Evolutionary conservation across 2,888 invertebrate species (phyloP), one percentile per base, ranked within the genome.

Genomic region (Mesorhabditis belari): DNA sequence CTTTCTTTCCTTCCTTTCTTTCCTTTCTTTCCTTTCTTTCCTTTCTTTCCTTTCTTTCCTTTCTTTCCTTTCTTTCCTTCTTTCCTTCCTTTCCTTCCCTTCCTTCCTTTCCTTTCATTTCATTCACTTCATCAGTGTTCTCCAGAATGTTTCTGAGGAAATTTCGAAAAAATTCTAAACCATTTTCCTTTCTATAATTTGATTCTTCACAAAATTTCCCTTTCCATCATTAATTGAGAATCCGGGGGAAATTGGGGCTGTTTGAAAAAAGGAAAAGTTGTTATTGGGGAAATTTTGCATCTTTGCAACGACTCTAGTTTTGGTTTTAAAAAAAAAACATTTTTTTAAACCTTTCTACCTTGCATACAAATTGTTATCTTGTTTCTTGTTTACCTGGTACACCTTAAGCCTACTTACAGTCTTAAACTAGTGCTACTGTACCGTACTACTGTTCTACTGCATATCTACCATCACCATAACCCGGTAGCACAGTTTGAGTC

Each of bases 231-330:
- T n/a, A 21, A 23, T 50, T 24, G 58, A 44, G 55, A 61, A 63
- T 63, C 59, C 62, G 59, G 44, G 53, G 54, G 9, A 62, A 65
- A 53, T 65, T 62, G 53, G 59, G 62, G 19, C 29, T 65, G 25
- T 60, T 65, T 44, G 57, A 62, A 52, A 60, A n/a, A n/a, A n/a
- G n/a, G n/a, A n/a, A n/a, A n/a, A n/a, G n/a, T n/a, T n/a, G n/a
- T n/a, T n/a, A n/a, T n/a, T n/a, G n/a, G n/a, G n/a, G n/a, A n/a
- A n/a, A n/a, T n/a, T n/a, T n/a, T n/a, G n/a, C n/a, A n/a, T n/a
- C n/a, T n/a, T n/a, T n/a, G n/a, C n/a, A n/a, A n/a, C n/a, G n/a
- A n/a, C n/a, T n/a, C n/a, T n/a, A n/a, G n/a, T n/a, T n/a, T n/a
- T n/a, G n/a, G n/a, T n/a, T n/a, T n/a, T n/a, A n/a, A n/a, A n/a